A percentile compares a stretch with the other conserved stretches of the same genome.
These are phyloP conservation scores for Amblyopsis rosae DNA, from an alignment of 2,113 vertebrate species.

Conservation along the genomic window DNA sequence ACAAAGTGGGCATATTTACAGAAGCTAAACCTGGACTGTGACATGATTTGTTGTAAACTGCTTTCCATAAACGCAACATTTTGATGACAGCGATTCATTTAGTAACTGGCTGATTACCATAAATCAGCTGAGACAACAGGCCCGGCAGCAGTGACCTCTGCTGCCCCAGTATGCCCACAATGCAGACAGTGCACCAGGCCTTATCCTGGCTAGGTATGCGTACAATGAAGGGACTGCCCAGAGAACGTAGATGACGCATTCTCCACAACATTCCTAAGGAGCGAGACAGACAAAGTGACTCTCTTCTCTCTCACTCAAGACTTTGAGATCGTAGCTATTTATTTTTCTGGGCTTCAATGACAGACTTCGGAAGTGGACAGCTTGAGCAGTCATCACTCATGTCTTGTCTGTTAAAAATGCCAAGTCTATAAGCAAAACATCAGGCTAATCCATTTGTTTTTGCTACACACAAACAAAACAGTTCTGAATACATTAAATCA, in stretches of 20 bases:
- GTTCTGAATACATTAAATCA: constrained; percentile 4
- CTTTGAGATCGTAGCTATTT: too few relatives aligned
- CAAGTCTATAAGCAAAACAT: too few relatives aligned
- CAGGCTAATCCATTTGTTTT: background rate
- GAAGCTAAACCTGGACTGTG: background rate
- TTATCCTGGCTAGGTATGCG: constrained; percentile 27
- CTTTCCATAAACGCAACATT: background rate
- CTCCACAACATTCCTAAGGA: constrained; percentile 48
- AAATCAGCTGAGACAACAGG: constrained; percentile 32
- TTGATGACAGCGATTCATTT: constrained; percentile 31
- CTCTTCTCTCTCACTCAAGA: constrained; percentile 2
- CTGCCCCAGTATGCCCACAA: constrained; percentile 43
- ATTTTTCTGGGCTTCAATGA: too few relatives aligned
- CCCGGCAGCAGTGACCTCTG: constrained; percentile 16
- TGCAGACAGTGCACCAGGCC: constrained; percentile 36
- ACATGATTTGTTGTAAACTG: background rate
- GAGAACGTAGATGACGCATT: constrained; percentile 26
- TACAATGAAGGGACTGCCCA: constrained; percentile 31
- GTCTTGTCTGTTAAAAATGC: too few relatives aligned
- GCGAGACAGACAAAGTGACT: constrained; percentile 21
- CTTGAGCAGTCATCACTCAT: too few relatives aligned
- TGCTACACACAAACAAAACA: background rate
- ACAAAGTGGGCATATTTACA: too few relatives aligned
- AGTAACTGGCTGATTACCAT: constrained; percentile 33
- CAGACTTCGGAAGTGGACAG: too few relatives aligned